Base-by-base conservation (phyloP, 2,113 vertebrate genomes). In the Pogonocichla stellata region DNA sequence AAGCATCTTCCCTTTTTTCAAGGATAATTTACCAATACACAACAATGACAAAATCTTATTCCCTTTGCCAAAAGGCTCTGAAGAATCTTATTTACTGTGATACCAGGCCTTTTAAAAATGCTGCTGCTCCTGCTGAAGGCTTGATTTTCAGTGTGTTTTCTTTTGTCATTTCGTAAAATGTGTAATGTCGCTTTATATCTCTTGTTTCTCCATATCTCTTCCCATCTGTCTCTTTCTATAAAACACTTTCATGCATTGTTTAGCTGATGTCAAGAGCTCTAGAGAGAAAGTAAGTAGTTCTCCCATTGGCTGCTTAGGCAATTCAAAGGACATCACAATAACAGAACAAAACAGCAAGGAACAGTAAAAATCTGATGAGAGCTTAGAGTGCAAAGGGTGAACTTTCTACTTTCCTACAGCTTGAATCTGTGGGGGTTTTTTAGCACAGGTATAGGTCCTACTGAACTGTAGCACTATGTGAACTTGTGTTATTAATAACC, bases 181-280 rank as follows among this genome's bases (percentile, higher is more conserved):
- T 56, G n/a, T 86, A 77, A 91, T 84, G 91, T 88, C 89, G 87
- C 60, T 86, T 95, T 78, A 33, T 77, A 94, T 91, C 69, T 94
- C 43, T 36, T 19, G 47, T 78, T 79, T 79, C 50, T 73, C 48
- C 48, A 2, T 82, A 19, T 81, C 71, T 92, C 86, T 81, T 72
- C 45, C 25, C 13, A 19, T 79, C 81, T 95, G 62, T 88, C 80
- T 87, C 70, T 75, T 91, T 86, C 75, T 61, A 36, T 85, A 88
- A 91, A 95, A 60, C 20, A 38, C 61, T 94, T 91, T 42, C 70
- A 69, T 43, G 45, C 48, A 57, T 93, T 96, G 67, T 86, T 95
- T 79, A 72, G 50, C 29, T 94, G 87, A 90, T 90, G 79, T 84
- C 84, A 96, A 92, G 87, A 79, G 23, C 47, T 47, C 38, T 69